phyloP scores from a whole-genome alignment of 2,113 vertebrate species.

The Hippocampus barbouri region DNA sequence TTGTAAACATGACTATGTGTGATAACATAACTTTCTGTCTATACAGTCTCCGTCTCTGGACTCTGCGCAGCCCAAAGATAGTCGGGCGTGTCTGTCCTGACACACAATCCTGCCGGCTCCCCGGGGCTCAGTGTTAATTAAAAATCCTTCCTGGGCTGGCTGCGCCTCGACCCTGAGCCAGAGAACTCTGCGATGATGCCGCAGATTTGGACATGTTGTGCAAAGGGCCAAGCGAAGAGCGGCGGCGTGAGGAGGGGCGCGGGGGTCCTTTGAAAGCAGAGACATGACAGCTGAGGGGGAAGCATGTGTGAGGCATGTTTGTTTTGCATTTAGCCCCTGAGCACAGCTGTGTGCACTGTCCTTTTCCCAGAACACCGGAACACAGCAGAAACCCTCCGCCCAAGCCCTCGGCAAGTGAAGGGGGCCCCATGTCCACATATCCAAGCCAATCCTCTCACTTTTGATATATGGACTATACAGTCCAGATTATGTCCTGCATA shows the following conservation, averaged over 20 bases:
- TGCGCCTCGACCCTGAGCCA: slow-evolving; percentile 28
- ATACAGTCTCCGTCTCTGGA: slow-evolving; percentile 12
- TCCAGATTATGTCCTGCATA: slow-evolving; percentile 29
- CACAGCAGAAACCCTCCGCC: slow-evolving; percentile 58
- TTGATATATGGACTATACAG: slow-evolving; percentile 20
- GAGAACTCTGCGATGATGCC: slow-evolving; percentile 14
- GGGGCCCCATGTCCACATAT: slow-evolving; percentile 42
- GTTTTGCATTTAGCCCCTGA: slow-evolving; percentile 76
- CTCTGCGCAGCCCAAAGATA: slow-evolving; percentile 37
- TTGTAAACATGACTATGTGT: background rate
- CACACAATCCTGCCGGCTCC: slow-evolving; percentile 63
- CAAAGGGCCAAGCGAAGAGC: slow-evolving; percentile 39
- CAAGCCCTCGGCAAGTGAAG: slow-evolving; percentile 48
- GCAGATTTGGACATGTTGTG: slow-evolving; percentile 40
- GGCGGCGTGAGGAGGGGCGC: slow-evolving; percentile 21
- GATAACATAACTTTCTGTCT: slow-evolving; percentile 43
- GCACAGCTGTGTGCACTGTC: slow-evolving; percentile 75
- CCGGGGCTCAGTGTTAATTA: slow-evolving; percentile 72
- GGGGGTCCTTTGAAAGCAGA: slow-evolving; percentile 71
- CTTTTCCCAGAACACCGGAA: slow-evolving; percentile 76
- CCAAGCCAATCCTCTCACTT: slow-evolving; percentile 24
- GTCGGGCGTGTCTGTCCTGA: slow-evolving; percentile 59
- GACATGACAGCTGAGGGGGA: slow-evolving; percentile 77
- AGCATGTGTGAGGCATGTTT: slow-evolving; percentile 77
- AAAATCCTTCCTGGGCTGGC: slow-evolving; percentile 54